phyloP scores from a whole-genome alignment of 2,888 invertebrate genomes.

The Arge pagana region DNA sequence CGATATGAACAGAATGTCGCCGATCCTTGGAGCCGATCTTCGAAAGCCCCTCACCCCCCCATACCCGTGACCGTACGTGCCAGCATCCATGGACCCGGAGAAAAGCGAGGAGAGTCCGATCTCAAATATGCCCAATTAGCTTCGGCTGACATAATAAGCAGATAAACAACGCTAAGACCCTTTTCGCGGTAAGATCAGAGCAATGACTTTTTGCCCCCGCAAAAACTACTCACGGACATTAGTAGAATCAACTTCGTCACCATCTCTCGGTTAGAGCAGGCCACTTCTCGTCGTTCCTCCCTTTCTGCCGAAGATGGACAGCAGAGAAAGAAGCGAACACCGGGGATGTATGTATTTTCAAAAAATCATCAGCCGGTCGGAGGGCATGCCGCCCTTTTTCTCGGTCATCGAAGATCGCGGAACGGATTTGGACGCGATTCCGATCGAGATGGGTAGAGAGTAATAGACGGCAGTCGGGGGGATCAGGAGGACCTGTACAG shows the following conservation, averaged over 20 bases:
- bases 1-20: constrained; percentile 21
- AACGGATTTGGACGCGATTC: too few species aligned
- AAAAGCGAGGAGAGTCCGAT: constrained; percentile 22
- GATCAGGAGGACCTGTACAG: constrained; percentile 30
- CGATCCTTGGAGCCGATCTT: constrained; percentile 16
- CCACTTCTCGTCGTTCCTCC: constrained; percentile 2
- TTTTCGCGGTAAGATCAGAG: constrained; percentile 51
- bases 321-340: constrained; percentile 30
- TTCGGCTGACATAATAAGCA: constrained; percentile 54
- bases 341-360: constrained; percentile 21
- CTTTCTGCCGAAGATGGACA: constrained; percentile 33
- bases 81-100: constrained; percentile 37
- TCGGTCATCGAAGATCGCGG: too few species aligned
- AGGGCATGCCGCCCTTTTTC: too few species aligned
- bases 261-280: not conserved
- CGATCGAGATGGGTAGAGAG: too few species aligned
- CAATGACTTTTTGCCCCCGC: constrained; percentile 35
- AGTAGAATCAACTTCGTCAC: constrained; percentile 9
- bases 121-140: constrained; percentile 55
- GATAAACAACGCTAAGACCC: constrained; percentile 50
- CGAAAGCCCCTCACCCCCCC: not conserved
- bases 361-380: constrained; percentile 12
- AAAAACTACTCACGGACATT: constrained; percentile 9
- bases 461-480: constrained; percentile 10
- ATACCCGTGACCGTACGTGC: constrained; percentile 40